Evolutionary conservation across 2,113 vertebrate species (phyloP).

Genomic region (Spea bombifrons): DNA sequence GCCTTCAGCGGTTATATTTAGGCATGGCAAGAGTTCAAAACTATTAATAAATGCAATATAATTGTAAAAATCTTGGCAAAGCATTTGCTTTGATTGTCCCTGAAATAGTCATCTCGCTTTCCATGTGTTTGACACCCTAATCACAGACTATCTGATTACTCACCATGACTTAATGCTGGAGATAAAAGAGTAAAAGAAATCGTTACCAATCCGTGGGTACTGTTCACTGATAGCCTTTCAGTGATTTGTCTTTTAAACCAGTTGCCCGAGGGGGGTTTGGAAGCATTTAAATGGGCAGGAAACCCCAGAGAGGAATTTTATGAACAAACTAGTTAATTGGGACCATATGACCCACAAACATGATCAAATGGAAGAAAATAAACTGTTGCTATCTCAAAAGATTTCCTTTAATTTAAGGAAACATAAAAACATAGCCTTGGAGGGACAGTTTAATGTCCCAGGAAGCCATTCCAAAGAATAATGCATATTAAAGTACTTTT

Average conservation of each 20-base stretch:
- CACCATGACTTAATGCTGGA: neutral
- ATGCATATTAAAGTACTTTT: too few species aligned
- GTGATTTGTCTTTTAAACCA: neutral
- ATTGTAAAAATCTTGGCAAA: slow-evolving; percentile 23
- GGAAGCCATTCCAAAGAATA: too few species aligned
- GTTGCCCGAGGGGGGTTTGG: neutral
- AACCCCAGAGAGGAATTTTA: neutral
- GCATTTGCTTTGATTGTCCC: neutral
- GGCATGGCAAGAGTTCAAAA: neutral
- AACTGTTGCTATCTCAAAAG: neutral
- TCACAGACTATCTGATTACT: slow-evolving; percentile 17
- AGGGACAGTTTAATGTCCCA: too few species aligned
- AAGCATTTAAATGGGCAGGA: neutral
- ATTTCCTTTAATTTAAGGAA: too few species aligned
- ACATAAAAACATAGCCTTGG: too few species aligned
- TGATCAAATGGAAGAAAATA: neutral
- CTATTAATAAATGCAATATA: slow-evolving; percentile 33
- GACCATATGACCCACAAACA: slow-evolving; percentile 3
- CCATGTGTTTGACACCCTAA: neutral
- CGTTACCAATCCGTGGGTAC: neutral
- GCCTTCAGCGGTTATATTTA: slow-evolving; percentile 25
- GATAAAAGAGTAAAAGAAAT: neutral
- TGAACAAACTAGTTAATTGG: neutral
- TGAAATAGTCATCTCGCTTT: slow-evolving; percentile 5
- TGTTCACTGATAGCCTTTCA: neutral